Base-by-base conservation (phyloP, 2,888 invertebrate genomes). In the Fabriciana adippe region DNA sequence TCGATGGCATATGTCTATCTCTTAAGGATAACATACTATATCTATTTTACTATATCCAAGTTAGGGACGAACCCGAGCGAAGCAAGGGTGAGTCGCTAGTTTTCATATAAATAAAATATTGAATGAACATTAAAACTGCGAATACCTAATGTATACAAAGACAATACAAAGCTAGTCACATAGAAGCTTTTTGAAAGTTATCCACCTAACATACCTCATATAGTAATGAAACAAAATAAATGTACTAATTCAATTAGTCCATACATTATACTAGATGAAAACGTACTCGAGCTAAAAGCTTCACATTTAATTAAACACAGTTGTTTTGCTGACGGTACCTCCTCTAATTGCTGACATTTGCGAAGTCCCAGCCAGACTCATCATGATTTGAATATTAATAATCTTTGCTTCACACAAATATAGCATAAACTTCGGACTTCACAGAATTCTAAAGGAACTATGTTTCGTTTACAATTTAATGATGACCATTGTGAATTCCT, bases 301-400 rank as follows among this genome's bases (percentile, higher is more conserved):
- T 61, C 51, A 35, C 18, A 53, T 61, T 61, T 21, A 61, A 53
- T 61, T 53, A 61, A 48, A 53, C 55, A 55, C 11, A 61, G 56
- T 71, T 71, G 67, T 69, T 72, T 68, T 80, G 78, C 80, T 68
- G 72, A 73, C 80, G 59, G 41, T 81, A 74, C 78, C 41, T 41
- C 77, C 73, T 79, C 77, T 81, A 80, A 82, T 81, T 80, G 82
- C 78, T 76, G 79, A 79, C 80, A 79, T 78, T 79, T 73, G 73
- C 73, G 71, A 78, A 82, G 77, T 76, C 77, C 71, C 75, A 74
- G 76, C 72, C 76, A 75, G 70, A 71, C 79, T 72, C 72, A 69
- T 78, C 75, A 79, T 79, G 79, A 76, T 81, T 81, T 74, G 78
- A 83, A 79, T 83, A 81, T 79, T 83, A 79, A 82, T 82, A 78